Percentiles rank a stretch among this genome's conserved stretches.
Conservation (phyloP, 2,797 vertebrate genomes). For the Acrossocheilus fasciatus region DNA sequence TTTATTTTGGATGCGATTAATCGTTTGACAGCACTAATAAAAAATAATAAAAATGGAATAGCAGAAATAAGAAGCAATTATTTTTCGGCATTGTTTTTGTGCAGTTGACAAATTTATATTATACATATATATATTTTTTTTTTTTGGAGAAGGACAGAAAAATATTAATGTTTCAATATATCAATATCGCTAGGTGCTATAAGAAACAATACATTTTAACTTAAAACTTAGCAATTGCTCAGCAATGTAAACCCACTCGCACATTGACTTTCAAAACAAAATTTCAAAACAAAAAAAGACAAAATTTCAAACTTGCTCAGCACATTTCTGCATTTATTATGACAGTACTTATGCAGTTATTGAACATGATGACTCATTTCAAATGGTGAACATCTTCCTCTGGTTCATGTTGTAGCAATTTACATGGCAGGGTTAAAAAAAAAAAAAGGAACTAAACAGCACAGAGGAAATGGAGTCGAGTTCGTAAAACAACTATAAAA, state of each 20-base stretch:
- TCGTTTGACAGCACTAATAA: no score
- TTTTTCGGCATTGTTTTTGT: not conserved
- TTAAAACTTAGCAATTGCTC: not conserved
- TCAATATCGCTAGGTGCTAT: not conserved
- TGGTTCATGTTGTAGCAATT: slow-evolving; percentile 53
- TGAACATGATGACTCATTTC: slow-evolving; percentile 60
- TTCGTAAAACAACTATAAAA: slow-evolving; percentile 56
- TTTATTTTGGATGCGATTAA: no score
- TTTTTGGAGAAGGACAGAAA: not conserved
- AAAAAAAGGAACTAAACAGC: not conserved
- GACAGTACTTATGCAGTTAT: slow-evolving; percentile 61
- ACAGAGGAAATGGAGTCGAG: slow-evolving; percentile 53
- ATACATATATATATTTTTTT: not conserved
- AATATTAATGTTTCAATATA: not conserved
- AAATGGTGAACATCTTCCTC: slow-evolving; percentile 53
- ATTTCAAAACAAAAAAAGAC: not conserved
- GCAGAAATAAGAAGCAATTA: not conserved
- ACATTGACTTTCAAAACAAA: not conserved
- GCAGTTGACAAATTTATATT: not conserved
- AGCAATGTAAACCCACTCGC: not conserved
- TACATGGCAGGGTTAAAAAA: slow-evolving; percentile 54
- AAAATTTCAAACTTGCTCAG: slow-evolving; percentile 45
- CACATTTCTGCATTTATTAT: slow-evolving; percentile 67
- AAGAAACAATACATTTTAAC: not conserved
- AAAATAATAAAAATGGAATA: not conserved